These are phyloP conservation scores for Salvelinus sp. DNA, from an alignment of 2,113 vertebrate genomes.

Conservation along the genomic window DNA sequence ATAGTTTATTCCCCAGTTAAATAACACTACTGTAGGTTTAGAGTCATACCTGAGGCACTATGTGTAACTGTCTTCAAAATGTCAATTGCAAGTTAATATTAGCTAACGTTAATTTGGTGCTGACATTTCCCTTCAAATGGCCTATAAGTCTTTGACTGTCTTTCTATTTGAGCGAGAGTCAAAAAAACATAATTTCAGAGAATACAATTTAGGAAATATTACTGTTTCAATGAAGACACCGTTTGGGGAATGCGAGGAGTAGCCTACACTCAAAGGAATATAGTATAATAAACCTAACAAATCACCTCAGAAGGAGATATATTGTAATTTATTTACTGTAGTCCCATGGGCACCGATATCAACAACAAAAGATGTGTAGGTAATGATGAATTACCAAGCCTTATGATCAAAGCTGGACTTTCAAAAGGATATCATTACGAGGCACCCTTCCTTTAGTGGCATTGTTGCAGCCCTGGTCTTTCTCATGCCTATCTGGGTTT, in stretches of 20 bases:
- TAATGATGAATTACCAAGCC: constrained; percentile 50
- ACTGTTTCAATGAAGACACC: no score
- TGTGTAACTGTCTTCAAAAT: neutral
- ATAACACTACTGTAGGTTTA: neutral
- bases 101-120: neutral
- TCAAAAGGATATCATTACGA: constrained; percentile 83
- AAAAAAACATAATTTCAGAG: no score
- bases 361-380: neutral
- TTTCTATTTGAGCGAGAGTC: neutral
- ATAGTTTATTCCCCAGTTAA: neutral
- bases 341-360: neutral
- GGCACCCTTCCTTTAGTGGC: constrained; percentile 52
- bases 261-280: no score
- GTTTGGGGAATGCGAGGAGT: no score
- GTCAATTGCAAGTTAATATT: neutral
- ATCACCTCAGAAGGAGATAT: no score
- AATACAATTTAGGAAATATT: no score
- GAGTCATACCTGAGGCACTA: neutral
- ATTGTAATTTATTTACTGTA: neutral
- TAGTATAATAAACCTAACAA: no score
- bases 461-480: constrained; percentile 74
- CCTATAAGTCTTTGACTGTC: neutral
- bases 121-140: neutral
- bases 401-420: constrained; percentile 79
- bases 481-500: constrained; percentile 80